Conservation (phyloP, 2,888 invertebrate species). For the Volucella inflata region DNA sequence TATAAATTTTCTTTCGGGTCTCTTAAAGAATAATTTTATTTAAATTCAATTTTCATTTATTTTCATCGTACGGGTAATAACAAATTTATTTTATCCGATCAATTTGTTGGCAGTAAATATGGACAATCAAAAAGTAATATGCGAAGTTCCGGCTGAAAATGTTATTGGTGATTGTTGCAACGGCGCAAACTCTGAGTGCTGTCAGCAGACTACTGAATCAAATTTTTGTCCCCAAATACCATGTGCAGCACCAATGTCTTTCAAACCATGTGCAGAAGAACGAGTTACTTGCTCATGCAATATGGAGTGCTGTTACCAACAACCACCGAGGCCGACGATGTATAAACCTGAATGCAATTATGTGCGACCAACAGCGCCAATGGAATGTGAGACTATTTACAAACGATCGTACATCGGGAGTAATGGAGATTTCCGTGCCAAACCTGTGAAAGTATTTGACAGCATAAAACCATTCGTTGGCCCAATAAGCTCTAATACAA, state of each 20-base stretch:
- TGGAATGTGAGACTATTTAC: conserved; percentile 87
- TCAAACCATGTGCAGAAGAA: conserved; percentile 76
- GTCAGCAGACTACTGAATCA: conserved; percentile 71
- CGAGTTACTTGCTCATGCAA: conserved; percentile 76
- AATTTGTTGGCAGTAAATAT: conserved; percentile 13
- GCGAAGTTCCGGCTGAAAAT: conserved; percentile 42
- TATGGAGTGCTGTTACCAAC: conserved; percentile 81
- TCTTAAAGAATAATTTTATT: conserved; percentile 22
- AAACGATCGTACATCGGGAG: conserved; percentile 87
- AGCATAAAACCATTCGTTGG: conserved; percentile 84
- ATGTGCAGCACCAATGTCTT: conserved; percentile 78
- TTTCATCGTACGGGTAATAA: background rate
- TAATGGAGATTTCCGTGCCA: conserved; percentile 82
- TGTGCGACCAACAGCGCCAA: conserved; percentile 85
- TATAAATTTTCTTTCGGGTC: conserved; percentile 23
- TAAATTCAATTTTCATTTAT: conserved; percentile 4
- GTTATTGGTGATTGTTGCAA: conserved; percentile 19
- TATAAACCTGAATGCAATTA: conserved; percentile 82
- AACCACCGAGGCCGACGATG: conserved; percentile 80
- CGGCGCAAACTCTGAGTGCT: conserved; percentile 31
- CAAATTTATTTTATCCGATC: conserved; percentile 17
- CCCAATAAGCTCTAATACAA: conserved; percentile 84
- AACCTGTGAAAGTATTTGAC: conserved; percentile 83
- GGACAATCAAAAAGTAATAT: conserved; percentile 37
- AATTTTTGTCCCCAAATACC: conserved; percentile 35